phyloP scores from a whole-genome alignment of 2,113 vertebrate species.

The Peucedramus taeniatus region DNA sequence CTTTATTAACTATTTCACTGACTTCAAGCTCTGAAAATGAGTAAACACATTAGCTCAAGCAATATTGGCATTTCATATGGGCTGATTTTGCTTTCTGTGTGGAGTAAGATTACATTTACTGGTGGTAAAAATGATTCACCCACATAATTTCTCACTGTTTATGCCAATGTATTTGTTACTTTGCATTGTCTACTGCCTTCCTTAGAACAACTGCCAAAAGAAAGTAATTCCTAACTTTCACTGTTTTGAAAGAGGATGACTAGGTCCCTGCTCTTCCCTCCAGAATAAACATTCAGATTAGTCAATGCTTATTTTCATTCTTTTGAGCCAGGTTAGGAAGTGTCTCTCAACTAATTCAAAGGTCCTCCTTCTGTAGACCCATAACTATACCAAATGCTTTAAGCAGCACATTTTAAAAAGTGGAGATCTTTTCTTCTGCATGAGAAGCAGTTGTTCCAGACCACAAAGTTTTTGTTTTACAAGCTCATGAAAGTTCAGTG shows the following conservation, averaged over 20 bases:
- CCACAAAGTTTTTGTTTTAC: not conserved
- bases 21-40: not conserved
- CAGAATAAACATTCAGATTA: not conserved
- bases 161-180: not conserved
- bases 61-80: not conserved
- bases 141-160: not conserved
- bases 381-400: not conserved
- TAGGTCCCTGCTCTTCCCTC: not conserved
- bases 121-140: not conserved
- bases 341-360: not conserved
- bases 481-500: not conserved
- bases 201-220: not conserved
- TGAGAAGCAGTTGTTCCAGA: not conserved
- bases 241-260: not conserved
- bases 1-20: not conserved
- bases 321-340: not conserved
- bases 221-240: not conserved
- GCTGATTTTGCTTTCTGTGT: not conserved
- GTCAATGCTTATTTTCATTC: not conserved
- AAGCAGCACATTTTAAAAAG: not conserved
- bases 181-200: not conserved
- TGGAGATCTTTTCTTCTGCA: not conserved
- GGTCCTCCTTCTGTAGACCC: not conserved
- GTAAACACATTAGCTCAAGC: rapidly evolving
- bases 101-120: not conserved